These are phyloP conservation scores for Pseudoips prasinana DNA, from an alignment of 2,888 invertebrate genomes.

Conservation along the genomic window DNA sequence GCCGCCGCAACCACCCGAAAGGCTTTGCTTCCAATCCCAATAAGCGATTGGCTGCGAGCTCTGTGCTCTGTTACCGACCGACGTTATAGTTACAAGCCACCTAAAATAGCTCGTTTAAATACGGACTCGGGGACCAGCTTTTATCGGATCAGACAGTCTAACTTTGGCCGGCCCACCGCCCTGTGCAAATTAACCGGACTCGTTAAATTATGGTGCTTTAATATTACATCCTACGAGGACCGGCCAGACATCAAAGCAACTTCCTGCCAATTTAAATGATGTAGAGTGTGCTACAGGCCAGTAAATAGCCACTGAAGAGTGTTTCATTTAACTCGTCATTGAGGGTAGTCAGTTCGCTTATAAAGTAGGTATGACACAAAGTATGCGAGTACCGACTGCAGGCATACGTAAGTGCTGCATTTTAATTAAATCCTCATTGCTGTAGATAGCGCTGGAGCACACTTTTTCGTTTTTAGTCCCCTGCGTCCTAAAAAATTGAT, in stretches of 20 bases:
- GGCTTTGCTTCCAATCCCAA: constrained; percentile 57
- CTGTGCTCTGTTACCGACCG: constrained; percentile 31
- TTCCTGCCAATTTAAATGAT: constrained; percentile 31
- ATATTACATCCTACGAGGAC: constrained; percentile 18
- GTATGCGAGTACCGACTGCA: constrained; percentile 32
- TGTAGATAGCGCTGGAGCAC: constrained; percentile 38
- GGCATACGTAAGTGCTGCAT: constrained; percentile 42
- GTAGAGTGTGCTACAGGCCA: constrained; percentile 19
- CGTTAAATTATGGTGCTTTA: constrained; percentile 9
- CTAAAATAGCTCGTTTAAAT: constrained; percentile 60
- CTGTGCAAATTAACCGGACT: constrained; percentile 23
- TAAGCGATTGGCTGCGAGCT: constrained; percentile 54
- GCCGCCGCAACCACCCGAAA: constrained; percentile 39
- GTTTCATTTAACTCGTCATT: constrained; percentile 53
- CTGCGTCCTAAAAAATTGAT: constrained; percentile 45
- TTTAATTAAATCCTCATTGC: constrained; percentile 66
- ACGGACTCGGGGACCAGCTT: constrained; percentile 43
- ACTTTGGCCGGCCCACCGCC: constrained; percentile 33
- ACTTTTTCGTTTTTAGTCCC: constrained; percentile 42
- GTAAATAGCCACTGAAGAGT: constrained; percentile 20
- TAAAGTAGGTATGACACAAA: constrained; percentile 9
- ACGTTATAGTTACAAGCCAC: constrained; percentile 37
- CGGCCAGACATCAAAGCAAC: too few relatives aligned
- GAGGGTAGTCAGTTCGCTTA: constrained; percentile 16
- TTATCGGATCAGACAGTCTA: constrained; percentile 62